phyloP scores from a whole-genome alignment of 2,888 invertebrate species.

The Cephus runcator region DNA sequence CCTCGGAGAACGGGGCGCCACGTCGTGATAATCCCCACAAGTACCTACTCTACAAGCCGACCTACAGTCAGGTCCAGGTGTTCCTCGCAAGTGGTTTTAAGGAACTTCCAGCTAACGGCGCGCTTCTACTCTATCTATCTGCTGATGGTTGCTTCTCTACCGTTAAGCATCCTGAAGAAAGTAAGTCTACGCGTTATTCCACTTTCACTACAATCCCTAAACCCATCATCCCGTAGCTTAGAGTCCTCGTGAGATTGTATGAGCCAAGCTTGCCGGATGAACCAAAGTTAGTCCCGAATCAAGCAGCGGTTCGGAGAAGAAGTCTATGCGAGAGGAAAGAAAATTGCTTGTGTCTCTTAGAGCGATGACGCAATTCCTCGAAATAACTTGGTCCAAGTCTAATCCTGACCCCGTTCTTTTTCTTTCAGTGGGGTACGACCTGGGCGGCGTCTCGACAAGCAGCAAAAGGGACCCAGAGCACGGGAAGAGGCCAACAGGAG shows the following conservation, averaged over 20 bases:
- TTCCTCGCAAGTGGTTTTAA: slow-evolving; percentile 93
- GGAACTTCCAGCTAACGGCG: slow-evolving; percentile 92
- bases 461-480: slow-evolving; percentile 81
- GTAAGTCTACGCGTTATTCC: slow-evolving; percentile 69
- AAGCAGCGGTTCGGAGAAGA: neutral
- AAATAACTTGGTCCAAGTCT: neutral
- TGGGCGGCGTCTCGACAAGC: slow-evolving; percentile 91
- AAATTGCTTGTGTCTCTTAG: neutral
- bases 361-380: neutral
- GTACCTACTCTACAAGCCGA: slow-evolving; percentile 94
- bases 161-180: slow-evolving; percentile 88
- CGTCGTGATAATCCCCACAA: slow-evolving; percentile 95
- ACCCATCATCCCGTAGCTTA: neutral
- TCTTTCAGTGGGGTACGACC: slow-evolving; percentile 83
- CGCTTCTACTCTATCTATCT: slow-evolving; percentile 90
- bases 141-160: slow-evolving; percentile 89
- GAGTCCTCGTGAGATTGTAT: neutral
- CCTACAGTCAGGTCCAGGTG: slow-evolving; percentile 91
- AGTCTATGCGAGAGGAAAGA: neutral
- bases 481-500: slow-evolving; percentile 63
- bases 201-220: neutral
- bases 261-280: neutral
- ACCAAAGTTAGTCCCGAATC: neutral
- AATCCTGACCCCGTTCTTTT: neutral
- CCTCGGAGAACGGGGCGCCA: slow-evolving; percentile 78